phyloP scores from a whole-genome alignment of 1,140 invertebrate genomes.

The Chelonus insularis region DNA sequence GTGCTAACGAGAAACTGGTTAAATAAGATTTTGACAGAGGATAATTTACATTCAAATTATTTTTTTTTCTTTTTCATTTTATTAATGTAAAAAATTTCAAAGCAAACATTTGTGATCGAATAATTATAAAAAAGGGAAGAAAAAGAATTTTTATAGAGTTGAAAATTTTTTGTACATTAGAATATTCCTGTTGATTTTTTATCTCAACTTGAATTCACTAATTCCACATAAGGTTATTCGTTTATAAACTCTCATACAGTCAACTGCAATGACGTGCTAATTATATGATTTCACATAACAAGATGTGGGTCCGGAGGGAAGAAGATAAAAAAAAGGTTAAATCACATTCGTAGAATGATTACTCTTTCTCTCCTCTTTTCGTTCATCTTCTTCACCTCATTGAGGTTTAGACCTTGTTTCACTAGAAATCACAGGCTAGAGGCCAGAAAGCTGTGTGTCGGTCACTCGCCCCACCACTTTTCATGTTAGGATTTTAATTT shows the following conservation, averaged over 20 bases:
- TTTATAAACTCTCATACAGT: slow-evolving; percentile 43
- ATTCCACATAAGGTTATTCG: too few species aligned
- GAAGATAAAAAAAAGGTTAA: background rate
- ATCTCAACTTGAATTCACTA: too few species aligned
- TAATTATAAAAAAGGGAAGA: too few species aligned
- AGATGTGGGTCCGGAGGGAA: slow-evolving; percentile 46
- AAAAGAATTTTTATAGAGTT: too few species aligned
- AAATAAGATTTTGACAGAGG: too few species aligned
- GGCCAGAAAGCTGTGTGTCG: slow-evolving; percentile 11
- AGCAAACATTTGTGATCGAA: too few species aligned
- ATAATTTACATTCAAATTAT: too few species aligned
- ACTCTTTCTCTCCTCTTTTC: background rate
- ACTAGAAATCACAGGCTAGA: slow-evolving; percentile 44
- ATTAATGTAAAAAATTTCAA: too few species aligned
- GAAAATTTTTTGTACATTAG: too few species aligned
- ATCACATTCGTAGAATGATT: slow-evolving; percentile 21
- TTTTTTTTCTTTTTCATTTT: too few species aligned
- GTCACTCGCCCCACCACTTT: slow-evolving; percentile 26
- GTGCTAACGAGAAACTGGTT: too few species aligned
- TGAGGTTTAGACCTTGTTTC: slow-evolving; percentile 6
- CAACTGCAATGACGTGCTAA: slow-evolving; percentile 53
- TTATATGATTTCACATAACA: slow-evolving; percentile 56
- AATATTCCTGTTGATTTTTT: too few species aligned
- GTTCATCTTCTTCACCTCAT: slow-evolving; percentile 1
- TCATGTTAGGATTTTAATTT: slow-evolving; percentile 49